Evolutionary conservation across 2,797 vertebrate species (phyloP), one percentile per base, ranked within the genome.

Genomic region (Cryptoblepharus egeriae): DNA sequence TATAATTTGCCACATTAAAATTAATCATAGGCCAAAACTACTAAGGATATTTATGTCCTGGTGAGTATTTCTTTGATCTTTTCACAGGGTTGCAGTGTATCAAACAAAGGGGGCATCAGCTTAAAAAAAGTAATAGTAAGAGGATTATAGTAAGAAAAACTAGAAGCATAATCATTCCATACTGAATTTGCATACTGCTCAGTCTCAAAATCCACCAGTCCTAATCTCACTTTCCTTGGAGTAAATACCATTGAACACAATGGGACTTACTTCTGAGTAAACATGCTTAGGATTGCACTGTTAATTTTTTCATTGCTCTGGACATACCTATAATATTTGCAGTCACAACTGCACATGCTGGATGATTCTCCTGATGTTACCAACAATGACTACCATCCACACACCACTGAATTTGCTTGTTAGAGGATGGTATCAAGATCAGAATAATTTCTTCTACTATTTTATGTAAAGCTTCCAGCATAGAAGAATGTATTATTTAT

Each of bases 1-100:
- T 77, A 65, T 73, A 49, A 32, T 64, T 42, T 8, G 65, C 37
- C n/a, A 45, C 42, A 26, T 77, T 58, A 81, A 80, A 67, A 39
- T 77, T 65, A 37, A 67, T 81, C 18, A 60, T 13, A 13, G 68
- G 57, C 10, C 18, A 39, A 80, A 39, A 75, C 22, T 30, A 20
- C 30, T 75, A 8, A 55, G 15, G 22, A 81, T 64, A 71, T 8
- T 76, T 65, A 35, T 55, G 30, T 13, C 32, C 15, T 60, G 68
- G 28, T 32, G 57, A 80, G 4, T 72, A 30, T 77, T 81, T 30
- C 42, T 65, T 58, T 77, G 37, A 64, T 49, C 60, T 76, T 22
- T 39, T 77, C 80, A 49, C 58, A 79, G 30, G 24, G 58, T 26
- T 28, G 73, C 16, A 73, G 12, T 67, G 26, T 26, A 26, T 10